Percentiles rank a stretch among this genome's conserved stretches.
Conservation (phyloP, 2,113 vertebrate genomes). For the Etia nguti region DNA sequence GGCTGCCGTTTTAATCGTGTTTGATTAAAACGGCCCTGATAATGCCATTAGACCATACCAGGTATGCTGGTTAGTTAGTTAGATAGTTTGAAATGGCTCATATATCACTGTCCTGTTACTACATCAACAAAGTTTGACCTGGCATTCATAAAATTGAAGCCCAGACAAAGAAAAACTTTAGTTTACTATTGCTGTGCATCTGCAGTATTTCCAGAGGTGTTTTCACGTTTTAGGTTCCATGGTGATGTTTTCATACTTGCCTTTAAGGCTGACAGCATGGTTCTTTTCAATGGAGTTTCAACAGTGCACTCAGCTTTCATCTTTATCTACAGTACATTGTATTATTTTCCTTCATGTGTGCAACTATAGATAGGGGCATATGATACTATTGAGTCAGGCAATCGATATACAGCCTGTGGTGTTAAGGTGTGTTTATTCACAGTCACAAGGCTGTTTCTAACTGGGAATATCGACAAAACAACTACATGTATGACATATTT, state of each 20-base stretch:
- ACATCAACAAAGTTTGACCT: fast-evolving
- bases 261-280: not conserved
- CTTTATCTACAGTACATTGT: not conserved
- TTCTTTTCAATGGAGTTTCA: not conserved
- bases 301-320: slow-evolving; percentile 22
- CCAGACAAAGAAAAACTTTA: not conserved
- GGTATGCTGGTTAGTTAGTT: not conserved
- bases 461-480: not conserved
- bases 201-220: not conserved
- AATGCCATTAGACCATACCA: slow-evolving; percentile 14
- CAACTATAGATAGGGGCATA: not conserved
- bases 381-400: slow-evolving; percentile 38
- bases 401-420: slow-evolving; percentile 7
- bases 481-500: fast-evolving
- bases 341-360: slow-evolving; percentile 11
- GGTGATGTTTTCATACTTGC: not conserved
- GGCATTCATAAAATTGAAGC: not conserved
- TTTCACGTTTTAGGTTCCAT: not conserved
- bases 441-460: not conserved
- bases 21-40: slow-evolving; percentile 5
- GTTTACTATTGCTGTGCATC: not conserved
- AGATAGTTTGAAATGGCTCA: not conserved
- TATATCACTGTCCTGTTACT: not conserved
- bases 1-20: slow-evolving; percentile 17
- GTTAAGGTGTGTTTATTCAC: slow-evolving; percentile 17